phyloP scores from a whole-genome alignment of 2,888 invertebrate genomes.

The Kuschelorhynchus macadamiae region DNA sequence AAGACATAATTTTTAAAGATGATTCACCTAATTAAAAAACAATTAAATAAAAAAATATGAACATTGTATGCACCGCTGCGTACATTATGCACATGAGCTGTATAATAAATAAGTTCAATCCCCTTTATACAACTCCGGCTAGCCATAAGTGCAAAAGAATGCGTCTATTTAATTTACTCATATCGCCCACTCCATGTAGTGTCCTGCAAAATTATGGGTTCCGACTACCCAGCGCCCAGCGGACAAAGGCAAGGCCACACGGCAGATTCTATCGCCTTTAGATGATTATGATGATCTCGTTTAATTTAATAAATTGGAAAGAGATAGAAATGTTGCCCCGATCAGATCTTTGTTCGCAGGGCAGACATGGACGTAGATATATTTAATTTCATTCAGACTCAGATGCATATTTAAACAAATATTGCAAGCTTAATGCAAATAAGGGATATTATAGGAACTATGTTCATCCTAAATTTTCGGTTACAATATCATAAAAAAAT shows the following conservation, averaged over 20 bases:
- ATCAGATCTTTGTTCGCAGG: background rate
- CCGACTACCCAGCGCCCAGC: conserved; percentile 20
- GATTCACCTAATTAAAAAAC: background rate
- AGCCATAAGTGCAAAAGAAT: conserved; percentile 24
- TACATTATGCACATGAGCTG: background rate
- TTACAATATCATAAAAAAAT: too few species aligned
- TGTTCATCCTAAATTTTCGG: too few species aligned
- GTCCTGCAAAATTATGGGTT: conserved; percentile 39
- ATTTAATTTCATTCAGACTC: background rate
- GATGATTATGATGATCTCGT: background rate
- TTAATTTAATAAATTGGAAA: background rate
- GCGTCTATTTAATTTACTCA: conserved; percentile 29
- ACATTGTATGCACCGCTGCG: too few species aligned
- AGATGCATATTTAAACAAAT: background rate
- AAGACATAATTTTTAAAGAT: too few species aligned
- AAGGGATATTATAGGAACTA: too few species aligned
- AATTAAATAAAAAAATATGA: background rate
- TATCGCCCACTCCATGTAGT: conserved; percentile 25
- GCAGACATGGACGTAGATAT: background rate
- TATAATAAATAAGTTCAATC: conserved; percentile 31
- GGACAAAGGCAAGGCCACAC: conserved; percentile 23
- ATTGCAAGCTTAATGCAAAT: too few species aligned
- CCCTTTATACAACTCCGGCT: conserved; percentile 19
- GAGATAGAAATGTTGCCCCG: background rate
- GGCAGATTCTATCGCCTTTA: background rate